Base-by-base conservation (phyloP, 2,797 vertebrate genomes). In the Acanthurus tractus region DNA sequence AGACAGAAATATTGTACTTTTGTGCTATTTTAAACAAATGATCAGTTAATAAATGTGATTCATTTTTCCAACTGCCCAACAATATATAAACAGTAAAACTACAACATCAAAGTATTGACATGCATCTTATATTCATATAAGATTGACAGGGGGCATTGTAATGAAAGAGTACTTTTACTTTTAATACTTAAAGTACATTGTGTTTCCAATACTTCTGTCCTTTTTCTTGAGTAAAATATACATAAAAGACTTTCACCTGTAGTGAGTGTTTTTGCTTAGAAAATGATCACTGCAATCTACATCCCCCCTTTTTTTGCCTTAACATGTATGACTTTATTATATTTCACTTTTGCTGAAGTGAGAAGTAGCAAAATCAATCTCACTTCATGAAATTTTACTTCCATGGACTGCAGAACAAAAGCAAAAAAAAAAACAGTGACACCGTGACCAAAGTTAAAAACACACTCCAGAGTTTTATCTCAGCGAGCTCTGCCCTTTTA, bases 381-480 rank as follows among this genome's bases (percentile, higher is more conserved):
- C 42, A 38, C 15, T 50, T 64, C 42, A 73, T 10, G 20, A 68
- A 46, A 61, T 23, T 25, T 22, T 22, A 10, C 12, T 18, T 29
- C 59, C 15, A 53, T 50, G 36, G 4, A 40, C 42, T 48, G 18
- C 68, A 57, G 22, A 20, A 20, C 23, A 71, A 50, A 0, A 38
- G 12, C 18, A 34, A 63, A 63, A 46, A 55, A 55, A 53, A 45
- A 15, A 18, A 17, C 54, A 14, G 38, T 66, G 61, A 71, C 59
- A 58, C n/a, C 0, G 7, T 25, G 20, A 59, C 34, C 4, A 42
- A 29, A 29, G n/a, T 38, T 77, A 36, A 83, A 83, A 34, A 77
- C 78, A 59, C 40, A 68, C 42, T 6, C 10, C 56, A 46, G 17
- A 74, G 38, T 48, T 62, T 74, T 83, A 73, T 85, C 76, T 76